Percentiles rank a stretch among this genome's conserved stretches.
These are phyloP conservation scores for Pomatostomus ruficeps DNA, from an alignment of 2,113 vertebrate species.

Conservation along the genomic window DNA sequence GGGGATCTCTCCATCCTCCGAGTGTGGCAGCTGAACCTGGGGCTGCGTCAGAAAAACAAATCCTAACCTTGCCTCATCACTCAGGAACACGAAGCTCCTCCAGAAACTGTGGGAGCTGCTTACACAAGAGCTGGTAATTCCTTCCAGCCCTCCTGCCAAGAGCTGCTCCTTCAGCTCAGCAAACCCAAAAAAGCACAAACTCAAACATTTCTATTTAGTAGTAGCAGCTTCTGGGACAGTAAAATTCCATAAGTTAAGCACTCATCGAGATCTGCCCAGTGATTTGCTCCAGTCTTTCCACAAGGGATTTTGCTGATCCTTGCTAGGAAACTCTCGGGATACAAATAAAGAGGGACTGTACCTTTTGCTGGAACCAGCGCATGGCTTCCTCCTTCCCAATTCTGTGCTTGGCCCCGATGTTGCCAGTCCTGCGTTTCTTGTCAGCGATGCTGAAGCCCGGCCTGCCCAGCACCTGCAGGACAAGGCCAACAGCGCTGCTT, in stretches of 20 bases:
- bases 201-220: accelerated
- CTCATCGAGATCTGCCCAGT: not conserved
- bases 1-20: not conserved
- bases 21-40: not conserved
- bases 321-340: not conserved
- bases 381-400: conserved; percentile 98
- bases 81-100: accelerated
- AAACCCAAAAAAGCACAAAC: not conserved
- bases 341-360: not conserved
- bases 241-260: accelerated
- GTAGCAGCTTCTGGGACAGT: not conserved
- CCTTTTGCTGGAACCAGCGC: conserved; percentile 99
- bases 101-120: not conserved
- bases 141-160: not conserved
- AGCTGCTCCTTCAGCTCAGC: not conserved
- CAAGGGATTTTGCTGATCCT: accelerated
- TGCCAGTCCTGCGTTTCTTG: conserved; percentile 94
- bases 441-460: conserved; percentile 98
- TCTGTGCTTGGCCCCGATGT: conserved; percentile 94
- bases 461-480: conserved; percentile 89
- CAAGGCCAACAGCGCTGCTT: not conserved
- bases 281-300: not conserved
- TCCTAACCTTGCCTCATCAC: not conserved
- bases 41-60: not conserved
- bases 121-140: not conserved